Conservation (phyloP, 37 sponge, comb jelly and placozoan genomes). For the Spongia lamella region DNA sequence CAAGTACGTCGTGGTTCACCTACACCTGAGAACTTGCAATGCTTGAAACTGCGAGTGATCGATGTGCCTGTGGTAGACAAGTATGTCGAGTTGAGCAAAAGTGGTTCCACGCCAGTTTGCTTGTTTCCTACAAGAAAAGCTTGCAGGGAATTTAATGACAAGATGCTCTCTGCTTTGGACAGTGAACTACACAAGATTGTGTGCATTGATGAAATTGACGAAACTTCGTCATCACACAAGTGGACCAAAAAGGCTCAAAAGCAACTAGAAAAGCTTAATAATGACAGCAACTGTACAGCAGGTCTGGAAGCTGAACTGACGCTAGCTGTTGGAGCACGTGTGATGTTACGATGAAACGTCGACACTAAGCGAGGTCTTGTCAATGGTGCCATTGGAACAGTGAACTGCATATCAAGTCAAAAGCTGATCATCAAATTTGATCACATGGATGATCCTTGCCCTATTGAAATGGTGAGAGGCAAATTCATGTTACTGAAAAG, state of each 20-base stretch:
- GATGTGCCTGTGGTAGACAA: conserved; percentile 13
- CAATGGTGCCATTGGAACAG: conserved; percentile 61
- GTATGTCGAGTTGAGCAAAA: conserved; percentile 22
- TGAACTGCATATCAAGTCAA: conserved; percentile 3
- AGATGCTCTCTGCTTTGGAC: conserved; percentile 12
- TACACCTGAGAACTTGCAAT: neutral
- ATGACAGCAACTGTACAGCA: conserved; percentile 61
- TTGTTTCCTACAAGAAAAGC: conserved; percentile 33
- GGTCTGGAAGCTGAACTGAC: conserved; percentile 48
- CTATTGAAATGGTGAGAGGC: conserved; percentile 29
- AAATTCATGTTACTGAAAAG: neutral
- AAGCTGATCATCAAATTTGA: conserved; percentile 60
- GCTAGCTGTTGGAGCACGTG: conserved; percentile 59
- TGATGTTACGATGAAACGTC: conserved; percentile 70
- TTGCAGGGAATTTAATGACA: conserved; percentile 34
- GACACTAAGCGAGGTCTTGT: conserved; percentile 45
- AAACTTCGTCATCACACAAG: conserved; percentile 37
- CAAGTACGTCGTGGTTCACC: conserved; percentile 12
- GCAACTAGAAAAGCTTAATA: conserved; percentile 55
- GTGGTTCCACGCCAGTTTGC: conserved; percentile 35
- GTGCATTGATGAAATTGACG: conserved; percentile 59
- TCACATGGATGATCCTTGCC: conserved; percentile 16
- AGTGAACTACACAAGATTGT: neutral
- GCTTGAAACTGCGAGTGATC: neutral
- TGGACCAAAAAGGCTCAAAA: conserved; percentile 48